Percentiles rank a stretch among this genome's conserved stretches.
phyloP scores from a whole-genome alignment of 1,140 invertebrate genomes.

The Cyclargus thomasi region DNA sequence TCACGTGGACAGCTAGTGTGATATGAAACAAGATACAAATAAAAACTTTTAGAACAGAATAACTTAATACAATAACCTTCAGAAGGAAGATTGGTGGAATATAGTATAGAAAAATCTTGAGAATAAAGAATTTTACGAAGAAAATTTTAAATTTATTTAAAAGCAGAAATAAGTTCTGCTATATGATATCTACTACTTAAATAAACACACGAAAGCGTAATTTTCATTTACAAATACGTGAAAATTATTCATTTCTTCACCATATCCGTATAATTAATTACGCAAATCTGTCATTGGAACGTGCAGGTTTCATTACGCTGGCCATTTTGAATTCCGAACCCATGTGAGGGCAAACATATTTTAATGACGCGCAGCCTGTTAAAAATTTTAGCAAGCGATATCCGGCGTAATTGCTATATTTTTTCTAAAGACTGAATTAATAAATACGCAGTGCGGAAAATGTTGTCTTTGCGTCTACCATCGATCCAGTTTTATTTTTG shows the following conservation, averaged over 20 bases:
- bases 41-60: too few species aligned
- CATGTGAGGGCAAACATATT: conserved; percentile 19
- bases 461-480: background rate
- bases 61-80: too few species aligned
- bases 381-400: conserved; percentile 22
- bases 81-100: too few species aligned
- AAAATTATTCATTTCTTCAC: conserved; percentile 4
- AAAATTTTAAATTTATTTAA: too few species aligned
- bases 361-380: conserved; percentile 36
- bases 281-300: conserved; percentile 13
- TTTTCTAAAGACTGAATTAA: background rate
- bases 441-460: background rate
- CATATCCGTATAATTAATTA: conserved; percentile 3
- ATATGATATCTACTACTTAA: too few species aligned
- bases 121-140: too few species aligned
- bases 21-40: too few species aligned
- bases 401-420: conserved; percentile 18
- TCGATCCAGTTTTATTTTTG: background rate
- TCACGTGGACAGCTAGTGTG: too few species aligned
- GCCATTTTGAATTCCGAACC: conserved; percentile 21
- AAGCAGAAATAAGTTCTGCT: too few species aligned
- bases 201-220: background rate
- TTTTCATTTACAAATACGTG: conserved; percentile 8
- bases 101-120: too few species aligned
- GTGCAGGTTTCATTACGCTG: conserved; percentile 14